Evolutionary conservation across 2,888 invertebrate species (phyloP), one percentile per base, ranked within the genome.

Genomic region (Chelonus formosanus): DNA sequence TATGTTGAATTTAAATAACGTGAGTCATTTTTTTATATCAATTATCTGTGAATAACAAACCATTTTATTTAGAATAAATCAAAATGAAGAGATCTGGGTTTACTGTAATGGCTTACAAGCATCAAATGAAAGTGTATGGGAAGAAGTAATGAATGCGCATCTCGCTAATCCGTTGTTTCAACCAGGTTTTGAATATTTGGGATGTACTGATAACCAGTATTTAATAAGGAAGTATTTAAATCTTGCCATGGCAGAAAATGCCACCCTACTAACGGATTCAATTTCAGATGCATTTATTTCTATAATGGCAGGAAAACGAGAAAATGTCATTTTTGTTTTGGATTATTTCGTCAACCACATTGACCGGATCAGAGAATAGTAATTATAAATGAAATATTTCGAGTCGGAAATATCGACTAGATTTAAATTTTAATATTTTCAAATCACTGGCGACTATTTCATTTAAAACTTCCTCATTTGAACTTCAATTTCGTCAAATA

Each of bases 261-360:
- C 67, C 0, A 52, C 58, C 5, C n/a, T 45, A 3, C 36, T 66
- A n/a, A 48, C 36, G 3, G 32, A 62, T 40, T 43, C 52, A 50
- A 6, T 66, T 3, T 5, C 36, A 4, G 35, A 47, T 3, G 67
- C 58, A 34, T 48, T 67, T 8, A 0, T 5, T 3, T 62, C 67
- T 5, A 31, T 67, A 6, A 45, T 53, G 5, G 6, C 36, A 7
- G 62, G 58, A 7, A 35, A 50, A 53, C 58, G 52, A 32, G 58
- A 53, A 7, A 57, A 67, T 40, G 52, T 62, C 36, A 52, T 62
- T 45, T 67, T 67, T 54, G 58, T 47, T 6, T 44, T 67, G 5
- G 67, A 67, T 40, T 67, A 45, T 58, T 63, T 67, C 6, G 53
- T 54, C 10, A 52, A 62, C 7, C 50, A 67, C n/a, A 45, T 67